Evolutionary conservation across 1,140 invertebrate genomes (phyloP).

Genomic region (Aphidius ervi): DNA sequence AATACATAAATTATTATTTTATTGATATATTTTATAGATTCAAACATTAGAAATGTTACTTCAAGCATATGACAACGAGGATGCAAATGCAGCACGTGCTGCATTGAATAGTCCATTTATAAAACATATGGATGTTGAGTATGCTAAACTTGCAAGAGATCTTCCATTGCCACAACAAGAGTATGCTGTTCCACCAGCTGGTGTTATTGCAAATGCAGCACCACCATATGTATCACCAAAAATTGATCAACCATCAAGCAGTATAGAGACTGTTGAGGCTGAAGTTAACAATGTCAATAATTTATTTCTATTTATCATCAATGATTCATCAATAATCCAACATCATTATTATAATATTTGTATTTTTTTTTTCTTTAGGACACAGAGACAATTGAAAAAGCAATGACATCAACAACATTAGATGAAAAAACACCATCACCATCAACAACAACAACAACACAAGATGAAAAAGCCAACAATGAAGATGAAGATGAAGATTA

Average conservation of each 20-base stretch:
- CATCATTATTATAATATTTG: no score
- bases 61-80: conserved; percentile 87
- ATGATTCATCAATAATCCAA: no score
- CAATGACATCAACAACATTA: no score
- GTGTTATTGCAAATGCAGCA: conserved; percentile 66
- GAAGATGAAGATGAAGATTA: no score
- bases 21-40: conserved; percentile 51
- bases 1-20: no score
- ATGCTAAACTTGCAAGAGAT: conserved; percentile 75
- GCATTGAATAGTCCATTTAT: conserved; percentile 84
- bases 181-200: conserved; percentile 56
- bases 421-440: no score
- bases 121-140: conserved; percentile 93
- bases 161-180: conserved; percentile 64
- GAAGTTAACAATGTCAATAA: conserved; percentile 43
- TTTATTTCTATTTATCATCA: conserved; percentile 13
- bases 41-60: conserved; percentile 78
- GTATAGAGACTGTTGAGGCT: conserved; percentile 42
- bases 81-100: conserved; percentile 69
- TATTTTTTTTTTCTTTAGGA: no score
- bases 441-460: no score
- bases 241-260: conserved; percentile 40
- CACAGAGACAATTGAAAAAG: no score
- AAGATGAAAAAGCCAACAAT: no score
- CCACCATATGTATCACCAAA: conserved; percentile 66